phyloP scores from a whole-genome alignment of 2,888 invertebrate species.

The Noctua comes region DNA sequence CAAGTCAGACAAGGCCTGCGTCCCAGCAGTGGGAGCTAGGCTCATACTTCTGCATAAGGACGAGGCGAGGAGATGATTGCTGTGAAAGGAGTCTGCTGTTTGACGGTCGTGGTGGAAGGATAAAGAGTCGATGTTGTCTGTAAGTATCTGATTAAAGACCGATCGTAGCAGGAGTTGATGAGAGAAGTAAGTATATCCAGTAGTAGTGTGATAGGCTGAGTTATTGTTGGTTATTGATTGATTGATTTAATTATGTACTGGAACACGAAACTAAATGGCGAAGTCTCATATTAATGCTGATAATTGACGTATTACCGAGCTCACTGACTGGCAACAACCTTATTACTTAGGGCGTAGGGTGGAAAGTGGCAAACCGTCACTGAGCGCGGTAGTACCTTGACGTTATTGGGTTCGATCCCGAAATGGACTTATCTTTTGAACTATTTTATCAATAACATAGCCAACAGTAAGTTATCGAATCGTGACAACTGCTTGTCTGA shows the following conservation, averaged over 20 bases:
- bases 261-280: neutral
- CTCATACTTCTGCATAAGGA: neutral
- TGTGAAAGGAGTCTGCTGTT: neutral
- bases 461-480: neutral
- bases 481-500: no score
- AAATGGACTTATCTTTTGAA: neutral
- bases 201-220: neutral
- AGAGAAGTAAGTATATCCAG: neutral
- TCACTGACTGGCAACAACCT: no score
- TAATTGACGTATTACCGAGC: neutral
- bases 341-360: neutral
- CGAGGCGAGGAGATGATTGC: neutral
- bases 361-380: neutral
- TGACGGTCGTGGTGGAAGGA: neutral
- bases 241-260: no score
- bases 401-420: constrained; percentile 8
- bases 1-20: neutral
- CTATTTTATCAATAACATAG: neutral
- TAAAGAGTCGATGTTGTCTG: no score
- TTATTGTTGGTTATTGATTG: neutral
- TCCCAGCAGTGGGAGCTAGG: neutral
- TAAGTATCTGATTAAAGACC: constrained; percentile 13
- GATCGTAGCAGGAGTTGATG: neutral
- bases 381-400: neutral
- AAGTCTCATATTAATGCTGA: neutral